Percentiles rank a stretch among this genome's conserved stretches.
phyloP scores from a whole-genome alignment of 2,113 vertebrate species.

The Bufo bufo region DNA sequence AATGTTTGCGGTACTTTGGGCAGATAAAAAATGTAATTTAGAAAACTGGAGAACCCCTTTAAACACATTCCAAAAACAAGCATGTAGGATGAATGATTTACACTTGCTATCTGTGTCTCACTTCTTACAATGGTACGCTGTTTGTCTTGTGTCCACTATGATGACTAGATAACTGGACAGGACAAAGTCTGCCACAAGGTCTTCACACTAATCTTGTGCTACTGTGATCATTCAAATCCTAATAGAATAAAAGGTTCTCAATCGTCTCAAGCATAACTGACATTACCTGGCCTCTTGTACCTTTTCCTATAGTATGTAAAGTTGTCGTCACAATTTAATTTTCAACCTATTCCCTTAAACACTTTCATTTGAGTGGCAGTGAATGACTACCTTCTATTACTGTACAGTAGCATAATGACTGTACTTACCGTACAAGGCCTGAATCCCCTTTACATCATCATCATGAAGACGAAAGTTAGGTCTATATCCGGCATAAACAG shows the following conservation, averaged over 20 bases:
- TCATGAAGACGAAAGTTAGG: slow-evolving; percentile 77
- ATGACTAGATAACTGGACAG: not conserved
- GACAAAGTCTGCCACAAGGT: not conserved
- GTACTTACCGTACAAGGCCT: slow-evolving; percentile 81
- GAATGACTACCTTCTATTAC: not conserved
- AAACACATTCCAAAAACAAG: too few species aligned
- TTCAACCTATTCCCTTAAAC: not conserved
- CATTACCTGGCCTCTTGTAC: not conserved
- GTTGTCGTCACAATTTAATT: not conserved
- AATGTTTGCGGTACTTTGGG: too few species aligned
- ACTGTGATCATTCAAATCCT: not conserved
- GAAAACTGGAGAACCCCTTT: too few species aligned
- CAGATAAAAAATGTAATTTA: too few species aligned
- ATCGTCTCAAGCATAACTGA: not conserved
- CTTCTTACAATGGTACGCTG: too few species aligned
- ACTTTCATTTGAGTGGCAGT: not conserved
- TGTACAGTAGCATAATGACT: not conserved
- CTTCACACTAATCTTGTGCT: not conserved
- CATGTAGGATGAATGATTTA: too few species aligned
- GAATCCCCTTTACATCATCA: slow-evolving; percentile 83
- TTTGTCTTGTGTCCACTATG: too few species aligned
- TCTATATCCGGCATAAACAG: slow-evolving; percentile 79
- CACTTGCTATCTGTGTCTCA: too few species aligned
- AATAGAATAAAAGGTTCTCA: not conserved
- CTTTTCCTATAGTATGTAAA: too few species aligned